Conservation (phyloP, 2,113 vertebrate genomes). For the Chunga burmeisteri region DNA sequence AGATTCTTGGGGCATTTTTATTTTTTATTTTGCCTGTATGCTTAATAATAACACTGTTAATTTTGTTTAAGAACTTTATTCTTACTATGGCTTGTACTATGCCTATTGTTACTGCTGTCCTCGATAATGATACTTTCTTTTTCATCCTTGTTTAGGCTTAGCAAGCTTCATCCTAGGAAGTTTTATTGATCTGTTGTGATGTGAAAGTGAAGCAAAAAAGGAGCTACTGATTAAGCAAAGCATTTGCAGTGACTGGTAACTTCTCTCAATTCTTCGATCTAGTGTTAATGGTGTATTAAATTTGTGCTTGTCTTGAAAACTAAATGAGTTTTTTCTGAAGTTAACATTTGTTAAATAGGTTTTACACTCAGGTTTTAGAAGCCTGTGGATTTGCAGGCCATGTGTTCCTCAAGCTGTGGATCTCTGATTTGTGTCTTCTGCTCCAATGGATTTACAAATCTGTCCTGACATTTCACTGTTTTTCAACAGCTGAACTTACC, state of each 20-base stretch:
- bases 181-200: background rate
- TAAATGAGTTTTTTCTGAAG: background rate
- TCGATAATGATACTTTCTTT: background rate
- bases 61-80: background rate
- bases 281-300: background rate
- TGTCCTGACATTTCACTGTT: background rate
- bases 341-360: background rate
- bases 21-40: background rate
- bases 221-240: background rate
- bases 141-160: background rate
- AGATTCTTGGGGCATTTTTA: background rate
- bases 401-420: background rate
- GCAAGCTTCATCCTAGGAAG: background rate
- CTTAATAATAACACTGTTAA: background rate
- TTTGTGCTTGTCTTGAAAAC: background rate
- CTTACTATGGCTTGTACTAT: background rate
- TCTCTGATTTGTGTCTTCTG: background rate
- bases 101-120: background rate
- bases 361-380: background rate
- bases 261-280: background rate
- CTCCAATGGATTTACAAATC: background rate
- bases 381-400: background rate
- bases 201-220: background rate
- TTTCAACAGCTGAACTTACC: background rate
- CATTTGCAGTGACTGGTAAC: background rate